Percentiles rank a stretch among this genome's conserved stretches.
phyloP scores from a whole-genome alignment of 2,888 invertebrate species.

The Latrodectus elegans region DNA sequence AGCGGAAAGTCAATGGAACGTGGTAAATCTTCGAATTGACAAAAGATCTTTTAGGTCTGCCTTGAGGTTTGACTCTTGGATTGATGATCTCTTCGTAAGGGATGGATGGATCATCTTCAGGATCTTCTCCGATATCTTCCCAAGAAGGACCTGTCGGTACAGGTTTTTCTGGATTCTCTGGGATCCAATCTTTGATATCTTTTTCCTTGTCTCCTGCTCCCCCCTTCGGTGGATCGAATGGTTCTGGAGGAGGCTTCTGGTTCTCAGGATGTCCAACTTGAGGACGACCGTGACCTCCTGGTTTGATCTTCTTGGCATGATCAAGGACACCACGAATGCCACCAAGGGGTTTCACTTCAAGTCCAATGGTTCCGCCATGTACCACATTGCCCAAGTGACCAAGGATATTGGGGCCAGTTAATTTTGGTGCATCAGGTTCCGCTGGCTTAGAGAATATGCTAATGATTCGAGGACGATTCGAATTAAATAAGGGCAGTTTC shows the following conservation, averaged over 20 bases:
- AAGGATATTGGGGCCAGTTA: neutral
- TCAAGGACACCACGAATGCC: constrained; percentile 15
- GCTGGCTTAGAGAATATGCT: constrained; percentile 31
- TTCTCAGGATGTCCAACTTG: neutral
- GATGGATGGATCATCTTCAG: constrained; percentile 4
- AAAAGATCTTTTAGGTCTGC: constrained; percentile 13
- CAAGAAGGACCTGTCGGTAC: constrained; percentile 1
- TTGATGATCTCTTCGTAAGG: constrained; percentile 41
- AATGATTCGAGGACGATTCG: constrained; percentile 5
- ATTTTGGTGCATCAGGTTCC: neutral
- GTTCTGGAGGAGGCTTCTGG: constrained; percentile 5
- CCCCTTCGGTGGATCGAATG: neutral
- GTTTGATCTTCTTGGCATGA: constrained; percentile 31
- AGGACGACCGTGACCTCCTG: neutral
- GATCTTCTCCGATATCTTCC: constrained; percentile 50
- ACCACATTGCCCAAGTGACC: constrained; percentile 27
- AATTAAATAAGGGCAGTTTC: neutral
- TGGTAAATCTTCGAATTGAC: constrained; percentile 48
- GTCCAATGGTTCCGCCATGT: constrained; percentile 28
- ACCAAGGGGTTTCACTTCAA: constrained; percentile 10
- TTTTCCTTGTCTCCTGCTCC: neutral
- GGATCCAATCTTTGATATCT: neutral
- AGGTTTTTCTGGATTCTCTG: neutral
- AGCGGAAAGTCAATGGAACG: constrained; percentile 26
- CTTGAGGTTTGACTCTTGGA: constrained; percentile 2